Evolutionary conservation across 2,888 invertebrate species (phyloP).

Genomic region (Drosophila pseudotalamancana): DNA sequence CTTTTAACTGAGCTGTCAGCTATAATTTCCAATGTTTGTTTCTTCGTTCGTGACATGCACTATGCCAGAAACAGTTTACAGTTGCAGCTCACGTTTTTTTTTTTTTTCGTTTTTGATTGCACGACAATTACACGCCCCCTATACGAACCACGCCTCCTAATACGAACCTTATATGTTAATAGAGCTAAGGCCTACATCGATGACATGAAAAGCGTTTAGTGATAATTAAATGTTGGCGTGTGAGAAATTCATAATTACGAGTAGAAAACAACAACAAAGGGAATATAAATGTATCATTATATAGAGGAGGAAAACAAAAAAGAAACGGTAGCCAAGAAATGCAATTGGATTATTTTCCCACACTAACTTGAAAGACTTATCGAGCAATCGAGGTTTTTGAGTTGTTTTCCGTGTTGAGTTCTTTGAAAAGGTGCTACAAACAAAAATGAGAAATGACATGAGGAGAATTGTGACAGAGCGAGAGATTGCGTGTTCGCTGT

Average conservation of each 20-base stretch:
- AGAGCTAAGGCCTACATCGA: conserved; percentile 50
- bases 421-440: conserved; percentile 18
- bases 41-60: neutral
- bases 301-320: neutral
- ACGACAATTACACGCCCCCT: conserved; percentile 57
- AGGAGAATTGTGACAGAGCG: conserved; percentile 60
- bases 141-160: too few species aligned
- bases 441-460: conserved; percentile 40
- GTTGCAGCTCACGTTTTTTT: conserved; percentile 67
- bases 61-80: conserved; percentile 31
- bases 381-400: conserved; percentile 53
- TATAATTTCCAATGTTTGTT: conserved; percentile 6
- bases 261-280: conserved; percentile 1
- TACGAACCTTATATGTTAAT: conserved; percentile 53
- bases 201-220: conserved; percentile 65
- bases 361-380: conserved; percentile 27
- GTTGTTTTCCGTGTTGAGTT: conserved; percentile 37
- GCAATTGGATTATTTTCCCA: conserved; percentile 44
- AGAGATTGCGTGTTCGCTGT: conserved; percentile 51
- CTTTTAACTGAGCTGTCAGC: conserved; percentile 8
- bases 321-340: conserved; percentile 46
- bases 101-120: conserved; percentile 55
- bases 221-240: conserved; percentile 70
- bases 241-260: conserved; percentile 66
- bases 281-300: conserved; percentile 13